Evolutionary conservation across 2,888 invertebrate species (phyloP), one percentile per base, ranked within the genome.

Genomic region (Vanessa cardui): DNA sequence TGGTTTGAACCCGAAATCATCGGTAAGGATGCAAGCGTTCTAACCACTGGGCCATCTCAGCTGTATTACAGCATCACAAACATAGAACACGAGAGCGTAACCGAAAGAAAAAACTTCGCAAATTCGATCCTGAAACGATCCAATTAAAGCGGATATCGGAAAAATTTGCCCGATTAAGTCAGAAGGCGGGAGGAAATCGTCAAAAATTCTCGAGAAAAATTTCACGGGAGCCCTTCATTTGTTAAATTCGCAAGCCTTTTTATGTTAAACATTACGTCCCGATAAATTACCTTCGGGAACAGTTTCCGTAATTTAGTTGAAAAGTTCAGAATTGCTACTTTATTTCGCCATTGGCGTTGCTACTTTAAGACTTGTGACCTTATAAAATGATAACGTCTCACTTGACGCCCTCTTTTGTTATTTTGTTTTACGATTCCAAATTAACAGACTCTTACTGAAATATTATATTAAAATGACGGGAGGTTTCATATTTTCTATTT

Each of bases 281-380:
- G 74, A 84, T 83, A 87, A 87, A 87, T 87, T 85, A 82, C 84
- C 81, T 83, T 82, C 74, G 73, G 64, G 68, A 81, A 83, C 76
- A 83, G 56, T 83, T 78, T 72, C 77, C 77, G 81, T 77, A 68
- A 68, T 66, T 73, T 69, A 70, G 66, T 66, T 59, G 52, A 46
- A 54, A 62, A 70, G 64, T 72, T 68, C 61, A 21, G 56, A 68
- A 71, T 58, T 64, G 58, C 33, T 46, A 39, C 60, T 49, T 62
- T 66, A 66, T 64, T 62, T 68, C 26, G 67, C 68, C 68, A 58
- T 26, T 56, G 65, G 68, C 70, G 50, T 31, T 66, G 60, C 44
- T 65, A 68, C 62, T 71, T 71, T 45, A 20, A n/a, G 68, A 68
- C 60, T 71, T 54, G 45, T 54, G 65, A 62, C 62, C 68, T 68